Evolutionary conservation across 37 sponge, comb jelly and placozoan genomes (phyloP).

Genomic region (Mnemiopsis leidyi): DNA sequence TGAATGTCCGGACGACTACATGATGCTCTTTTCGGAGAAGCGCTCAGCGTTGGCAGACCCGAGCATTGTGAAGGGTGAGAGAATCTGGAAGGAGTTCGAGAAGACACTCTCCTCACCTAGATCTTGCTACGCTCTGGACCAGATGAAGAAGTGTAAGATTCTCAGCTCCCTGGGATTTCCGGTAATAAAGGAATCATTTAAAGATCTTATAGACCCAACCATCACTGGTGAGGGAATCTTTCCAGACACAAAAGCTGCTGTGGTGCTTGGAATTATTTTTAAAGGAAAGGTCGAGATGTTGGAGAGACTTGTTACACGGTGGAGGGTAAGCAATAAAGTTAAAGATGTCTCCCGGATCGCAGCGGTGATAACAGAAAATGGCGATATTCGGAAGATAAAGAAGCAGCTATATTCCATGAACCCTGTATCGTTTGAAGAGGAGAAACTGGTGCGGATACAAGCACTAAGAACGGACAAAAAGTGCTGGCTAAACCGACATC

Average conservation of each 20-base stretch:
- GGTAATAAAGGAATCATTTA: neutral
- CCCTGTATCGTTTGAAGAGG: neutral
- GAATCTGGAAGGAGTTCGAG: slow-evolving; percentile 57
- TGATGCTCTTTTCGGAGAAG: neutral
- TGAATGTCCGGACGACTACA: neutral
- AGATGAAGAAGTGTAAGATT: slow-evolving; percentile 14
- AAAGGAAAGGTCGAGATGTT: neutral
- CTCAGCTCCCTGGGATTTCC: neutral
- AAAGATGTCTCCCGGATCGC: neutral
- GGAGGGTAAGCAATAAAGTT: slow-evolving; percentile 48
- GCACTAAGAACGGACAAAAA: neutral
- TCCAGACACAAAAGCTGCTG: slow-evolving; percentile 1
- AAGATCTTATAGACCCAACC: neutral
- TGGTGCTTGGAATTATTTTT: slow-evolving; percentile 32
- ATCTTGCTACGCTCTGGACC: neutral
- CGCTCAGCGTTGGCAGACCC: neutral
- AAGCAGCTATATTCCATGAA: neutral
- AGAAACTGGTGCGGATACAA: neutral
- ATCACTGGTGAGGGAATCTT: neutral
- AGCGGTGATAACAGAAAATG: neutral
- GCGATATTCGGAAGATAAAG: neutral
- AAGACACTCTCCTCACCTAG: neutral
- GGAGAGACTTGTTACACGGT: neutral
- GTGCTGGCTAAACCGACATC: neutral
- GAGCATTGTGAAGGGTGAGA: neutral